A percentile compares a stretch with the other conserved stretches of the same genome.
Evolutionary conservation across 2,888 invertebrate genomes (phyloP).

Genomic region (Ceriagrion tenellum): DNA sequence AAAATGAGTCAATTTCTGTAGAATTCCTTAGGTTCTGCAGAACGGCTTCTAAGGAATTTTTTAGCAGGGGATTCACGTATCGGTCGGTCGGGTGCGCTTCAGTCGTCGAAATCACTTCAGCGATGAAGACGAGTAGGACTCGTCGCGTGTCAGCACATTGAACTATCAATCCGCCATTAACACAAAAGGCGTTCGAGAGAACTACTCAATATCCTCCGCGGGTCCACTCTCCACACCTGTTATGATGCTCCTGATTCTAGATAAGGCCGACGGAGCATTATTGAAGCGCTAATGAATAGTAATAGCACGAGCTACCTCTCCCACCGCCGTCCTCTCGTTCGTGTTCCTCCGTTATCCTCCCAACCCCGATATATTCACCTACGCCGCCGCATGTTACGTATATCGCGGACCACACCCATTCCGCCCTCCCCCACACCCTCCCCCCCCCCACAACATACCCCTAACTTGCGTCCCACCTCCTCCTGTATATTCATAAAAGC

Average conservation of each 20-base stretch:
- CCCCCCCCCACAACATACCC: not conserved
- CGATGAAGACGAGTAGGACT: not conserved
- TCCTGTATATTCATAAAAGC: constrained; percentile 63
- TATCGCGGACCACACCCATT: constrained; percentile 1
- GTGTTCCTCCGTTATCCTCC: not conserved
- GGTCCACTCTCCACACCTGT: constrained; percentile 35
- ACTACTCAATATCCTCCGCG: constrained; percentile 51
- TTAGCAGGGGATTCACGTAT: too few relatives aligned
- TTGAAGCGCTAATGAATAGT: constrained; percentile 59
- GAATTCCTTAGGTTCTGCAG: too few relatives aligned
- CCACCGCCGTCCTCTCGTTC: not conserved
- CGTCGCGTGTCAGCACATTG: not conserved
- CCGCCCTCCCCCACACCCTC: not conserved
- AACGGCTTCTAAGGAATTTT: too few relatives aligned
- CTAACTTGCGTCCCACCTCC: not conserved
- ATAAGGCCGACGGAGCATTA: constrained; percentile 2
- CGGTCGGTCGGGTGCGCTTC: not conserved
- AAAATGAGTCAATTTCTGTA: too few relatives aligned
- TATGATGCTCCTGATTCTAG: constrained; percentile 45
- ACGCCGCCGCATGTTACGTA: constrained; percentile 12
- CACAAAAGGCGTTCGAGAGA: constrained; percentile 35
- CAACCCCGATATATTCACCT: not conserved
- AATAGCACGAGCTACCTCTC: not conserved
- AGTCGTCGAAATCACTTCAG: not conserved
- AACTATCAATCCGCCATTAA: constrained; percentile 36